Percentiles rank a stretch among this genome's conserved stretches.
phyloP scores from a whole-genome alignment of 2,113 vertebrate species.

The Elgaria multicarinata region DNA sequence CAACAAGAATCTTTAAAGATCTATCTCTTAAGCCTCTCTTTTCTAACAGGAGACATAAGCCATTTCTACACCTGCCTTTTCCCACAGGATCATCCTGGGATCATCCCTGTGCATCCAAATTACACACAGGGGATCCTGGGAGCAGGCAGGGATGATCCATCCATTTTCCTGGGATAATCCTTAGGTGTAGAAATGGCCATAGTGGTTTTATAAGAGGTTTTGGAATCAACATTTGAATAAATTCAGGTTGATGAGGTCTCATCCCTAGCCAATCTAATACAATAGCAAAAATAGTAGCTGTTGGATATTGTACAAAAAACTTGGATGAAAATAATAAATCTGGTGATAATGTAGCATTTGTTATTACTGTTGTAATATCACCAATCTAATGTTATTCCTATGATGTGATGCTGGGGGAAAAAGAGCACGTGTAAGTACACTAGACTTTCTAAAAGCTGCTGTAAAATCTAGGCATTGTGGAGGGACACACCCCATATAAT shows the following conservation, averaged over 20 bases:
- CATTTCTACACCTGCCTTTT: too few relatives aligned
- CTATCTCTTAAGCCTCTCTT: too few relatives aligned
- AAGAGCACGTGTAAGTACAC: conserved; percentile 48
- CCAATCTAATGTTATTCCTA: neutral
- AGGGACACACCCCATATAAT: conserved; percentile 56
- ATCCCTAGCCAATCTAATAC: conserved; percentile 35
- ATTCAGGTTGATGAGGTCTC: neutral
- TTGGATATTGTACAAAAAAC: conserved; percentile 8
- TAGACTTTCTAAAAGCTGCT: conserved; percentile 55
- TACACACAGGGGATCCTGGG: too few relatives aligned
- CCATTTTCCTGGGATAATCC: too few relatives aligned
- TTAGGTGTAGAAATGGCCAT: too few relatives aligned
- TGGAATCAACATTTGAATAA: too few relatives aligned
- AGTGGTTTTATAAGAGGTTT: too few relatives aligned
- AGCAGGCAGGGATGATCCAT: too few relatives aligned
- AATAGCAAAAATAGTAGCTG: conserved; percentile 15
- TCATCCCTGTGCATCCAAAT: too few relatives aligned
- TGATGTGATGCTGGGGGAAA: conserved; percentile 20
- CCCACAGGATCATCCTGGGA: too few relatives aligned
- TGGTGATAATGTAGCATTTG: conserved; percentile 41
- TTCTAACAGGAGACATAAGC: too few relatives aligned
- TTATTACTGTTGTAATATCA: conserved; percentile 10
- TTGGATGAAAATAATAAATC: conserved; percentile 33
- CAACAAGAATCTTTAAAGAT: too few relatives aligned
- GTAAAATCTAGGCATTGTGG: conserved; percentile 61